Base-by-base conservation (phyloP, 1,140 invertebrate genomes). In the Tigriopus japonicus region DNA sequence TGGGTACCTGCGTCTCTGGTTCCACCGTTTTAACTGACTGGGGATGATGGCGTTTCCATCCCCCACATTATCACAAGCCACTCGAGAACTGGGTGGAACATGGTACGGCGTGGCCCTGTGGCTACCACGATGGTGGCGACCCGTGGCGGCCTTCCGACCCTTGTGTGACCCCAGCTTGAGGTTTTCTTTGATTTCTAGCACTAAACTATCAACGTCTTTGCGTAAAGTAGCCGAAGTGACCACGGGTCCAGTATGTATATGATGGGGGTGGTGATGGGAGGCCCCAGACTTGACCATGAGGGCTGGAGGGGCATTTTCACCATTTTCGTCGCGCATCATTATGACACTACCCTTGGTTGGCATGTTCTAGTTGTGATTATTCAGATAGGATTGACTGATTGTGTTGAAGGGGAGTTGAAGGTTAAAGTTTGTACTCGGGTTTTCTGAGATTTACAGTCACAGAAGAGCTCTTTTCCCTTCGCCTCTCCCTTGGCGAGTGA, bases 191-290 rank as follows among this genome's bases (percentile, higher is more conserved):
- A 54, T 54, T 28, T 54, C 52, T 54, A 21, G 15, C 17, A 54
- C 52, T 54, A 54, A 54, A 54, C n/a, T 17, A 24, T 54, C 52
- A 17, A 54, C 23, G 17, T 54, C 23, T 49, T 49, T 21, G n/a
- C n/a, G n/a, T 49, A 49, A 15, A 6, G n/a, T 49, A 15, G 21
- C n/a, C 45, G n/a, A 21, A 49, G n/a, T 10, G n/a, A 21, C n/a
- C 21, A 21, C 45, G n/a, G 45, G 21, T 49, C 45, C 21, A 21
- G 45, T 21, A 15, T 49, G n/a, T 15, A 49, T 15, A 15, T 49
- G 45, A 49, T 49, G 45, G 6, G 21, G 45, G n/a, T 49, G 45
- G 45, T 21, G 28, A 12, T 49, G 45, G n/a, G n/a, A 49, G 45
- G n/a, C 45, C 45, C 45, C n/a, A 12, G 21, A 49, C 6, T 17